Evolutionary conservation across 2,113 vertebrate genomes (phyloP).

Genomic region (Motacilla tschutschensis): DNA sequence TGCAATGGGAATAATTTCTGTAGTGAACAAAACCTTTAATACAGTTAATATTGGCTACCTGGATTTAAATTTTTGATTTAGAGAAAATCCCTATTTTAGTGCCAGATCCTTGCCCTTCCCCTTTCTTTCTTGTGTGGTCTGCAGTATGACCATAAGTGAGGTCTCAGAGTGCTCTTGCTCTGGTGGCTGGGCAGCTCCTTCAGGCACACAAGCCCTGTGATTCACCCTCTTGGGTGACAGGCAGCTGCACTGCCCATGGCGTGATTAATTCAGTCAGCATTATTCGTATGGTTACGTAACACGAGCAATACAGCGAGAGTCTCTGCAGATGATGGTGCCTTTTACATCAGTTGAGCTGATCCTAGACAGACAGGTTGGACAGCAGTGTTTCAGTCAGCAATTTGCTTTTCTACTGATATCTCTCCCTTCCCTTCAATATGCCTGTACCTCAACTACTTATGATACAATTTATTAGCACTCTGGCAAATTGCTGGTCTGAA

Average conservation of each 20-base stretch:
- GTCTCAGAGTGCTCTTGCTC: fast-evolving
- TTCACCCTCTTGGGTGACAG: not conserved
- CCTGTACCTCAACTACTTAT: not conserved
- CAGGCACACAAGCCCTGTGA: not conserved
- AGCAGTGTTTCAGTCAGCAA: not conserved
- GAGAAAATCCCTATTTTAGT: not conserved
- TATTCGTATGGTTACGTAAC: fast-evolving
- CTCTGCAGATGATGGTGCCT: not conserved
- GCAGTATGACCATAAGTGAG: too few species aligned
- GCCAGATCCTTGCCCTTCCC: not conserved
- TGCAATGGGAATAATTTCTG: not conserved
- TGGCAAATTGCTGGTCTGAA: not conserved
- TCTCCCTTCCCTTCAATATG: not conserved
- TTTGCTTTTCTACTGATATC: not conserved
- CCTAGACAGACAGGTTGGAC: not conserved
- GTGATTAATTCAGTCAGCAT: not conserved
- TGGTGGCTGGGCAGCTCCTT: not conserved
- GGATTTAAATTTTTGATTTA: not conserved
- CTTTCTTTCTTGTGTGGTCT: not conserved
- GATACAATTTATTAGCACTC: conserved; percentile 13
- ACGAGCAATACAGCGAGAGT: fast-evolving
- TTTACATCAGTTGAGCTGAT: not conserved
- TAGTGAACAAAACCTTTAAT: not conserved
- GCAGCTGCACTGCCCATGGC: not conserved
- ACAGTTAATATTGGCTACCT: not conserved